phyloP scores from a whole-genome alignment of 1,140 invertebrate genomes.

The Oryzaephilus surinamensis region DNA sequence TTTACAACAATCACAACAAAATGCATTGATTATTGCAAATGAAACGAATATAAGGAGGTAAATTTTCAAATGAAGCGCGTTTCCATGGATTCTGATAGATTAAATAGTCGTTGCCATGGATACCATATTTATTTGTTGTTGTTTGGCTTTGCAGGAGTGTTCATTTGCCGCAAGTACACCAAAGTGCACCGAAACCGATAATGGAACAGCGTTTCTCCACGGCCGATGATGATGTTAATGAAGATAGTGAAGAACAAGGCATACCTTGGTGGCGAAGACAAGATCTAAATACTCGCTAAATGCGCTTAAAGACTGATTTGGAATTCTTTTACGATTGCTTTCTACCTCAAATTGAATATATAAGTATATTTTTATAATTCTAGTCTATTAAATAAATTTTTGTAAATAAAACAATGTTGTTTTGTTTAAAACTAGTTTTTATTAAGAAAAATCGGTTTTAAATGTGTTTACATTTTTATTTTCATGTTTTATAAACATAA shows the following conservation, averaged over 20 bases:
- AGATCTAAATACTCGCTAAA: slow-evolving; percentile 23
- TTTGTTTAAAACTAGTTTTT: slow-evolving; percentile 4
- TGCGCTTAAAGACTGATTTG: slow-evolving; percentile 6
- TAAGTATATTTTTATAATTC: slow-evolving; percentile 5
- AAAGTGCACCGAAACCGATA: slow-evolving; percentile 3
- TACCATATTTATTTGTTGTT: background rate
- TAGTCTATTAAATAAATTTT: slow-evolving; percentile 5
- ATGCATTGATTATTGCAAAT: slow-evolving; percentile 15
- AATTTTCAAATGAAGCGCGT: background rate
- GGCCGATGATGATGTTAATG: too few species aligned
- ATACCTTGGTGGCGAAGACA: slow-evolving; percentile 34
- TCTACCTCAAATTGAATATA: slow-evolving; percentile 3
- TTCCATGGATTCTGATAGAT: background rate
- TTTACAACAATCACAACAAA: slow-evolving; percentile 16
- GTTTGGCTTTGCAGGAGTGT: slow-evolving; percentile 17
- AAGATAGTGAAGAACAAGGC: slow-evolving; percentile 32
- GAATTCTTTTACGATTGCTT: slow-evolving; percentile 2
- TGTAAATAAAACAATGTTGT: slow-evolving; percentile 3
- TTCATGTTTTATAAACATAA: too few species aligned
- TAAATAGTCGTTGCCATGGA: background rate
- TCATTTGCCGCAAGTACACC: slow-evolving; percentile 20
- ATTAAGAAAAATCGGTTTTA: slow-evolving; percentile 7
- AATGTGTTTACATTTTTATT: too few species aligned
- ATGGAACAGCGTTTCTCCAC: slow-evolving; percentile 8
- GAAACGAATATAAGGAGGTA: slow-evolving; percentile 17